Evolutionary conservation across 2,888 invertebrate genomes (phyloP), one percentile per base, ranked within the genome.

Genomic region (Ophion slaviceki): DNA sequence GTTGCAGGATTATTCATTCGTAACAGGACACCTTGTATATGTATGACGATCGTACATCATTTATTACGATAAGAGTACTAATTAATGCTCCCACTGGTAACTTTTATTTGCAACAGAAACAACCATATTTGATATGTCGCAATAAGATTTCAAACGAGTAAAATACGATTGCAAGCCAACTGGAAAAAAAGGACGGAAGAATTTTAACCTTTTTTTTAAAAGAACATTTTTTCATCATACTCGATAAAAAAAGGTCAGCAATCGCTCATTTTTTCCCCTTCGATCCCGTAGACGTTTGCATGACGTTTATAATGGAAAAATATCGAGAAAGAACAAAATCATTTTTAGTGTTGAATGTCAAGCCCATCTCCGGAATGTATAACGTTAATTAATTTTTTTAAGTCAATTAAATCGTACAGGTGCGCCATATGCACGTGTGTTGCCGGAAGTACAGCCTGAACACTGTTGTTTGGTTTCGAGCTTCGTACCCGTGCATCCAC

Each of bases 361-460:
- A 53, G 40, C 40, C 1, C 40, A 40, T 40, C 40, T 40, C 40
- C 40, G 8, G 7, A 40, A 40, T 40, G 40, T 40, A 40, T 4
- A 32, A 32, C 32, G 32, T 32, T 32, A 32, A 32, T 32, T 32
- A 32, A 32, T 32, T 32, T 32, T 32, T 4, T 32, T 4, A 32
- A 32, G 32, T 4, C 32, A 32, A 32, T 32, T 32, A 2, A 32
- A 32, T 32, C 32, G 32, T 32, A 20, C 64, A 75, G 47, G 64
- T 47, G 75, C n/a, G 32, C 0, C 66, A 17, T 20, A 6, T 20
- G 70, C 14, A 53, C 77, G 67, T 53, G 82, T 75, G 82, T 53
- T 75, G 57, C 77, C 74, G 57, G 59, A 72, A 81, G 57, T 68
- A 68, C 64, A 79, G 68, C 61, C 24, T 24, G 36, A 17, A 40